phyloP scores from a whole-genome alignment of 2,888 invertebrate species.

The Mythimna pallens region DNA sequence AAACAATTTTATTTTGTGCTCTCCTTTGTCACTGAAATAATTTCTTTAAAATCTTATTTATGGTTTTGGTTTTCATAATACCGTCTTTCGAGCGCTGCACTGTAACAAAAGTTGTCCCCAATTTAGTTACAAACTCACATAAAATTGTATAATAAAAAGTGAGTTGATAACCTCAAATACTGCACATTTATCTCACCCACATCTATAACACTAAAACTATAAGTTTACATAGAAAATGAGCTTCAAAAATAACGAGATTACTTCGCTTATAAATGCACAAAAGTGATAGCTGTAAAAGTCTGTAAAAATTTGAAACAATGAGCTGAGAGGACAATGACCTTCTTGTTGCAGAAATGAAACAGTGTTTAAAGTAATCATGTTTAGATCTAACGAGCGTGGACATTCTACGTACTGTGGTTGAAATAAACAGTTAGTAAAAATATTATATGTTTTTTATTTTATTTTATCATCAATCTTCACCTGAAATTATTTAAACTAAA shows the following conservation, averaged over 20 bases:
- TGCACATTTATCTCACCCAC: conserved; percentile 51
- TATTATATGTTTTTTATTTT: conserved; percentile 70
- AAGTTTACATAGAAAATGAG: conserved; percentile 67
- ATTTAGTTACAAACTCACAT: neutral
- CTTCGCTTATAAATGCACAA: conserved; percentile 66
- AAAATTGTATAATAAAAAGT: neutral
- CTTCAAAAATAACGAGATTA: conserved; percentile 63
- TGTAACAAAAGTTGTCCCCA: neutral
- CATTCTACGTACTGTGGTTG: conserved; percentile 82
- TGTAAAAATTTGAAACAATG: conserved; percentile 60
- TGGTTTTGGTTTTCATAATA: neutral
- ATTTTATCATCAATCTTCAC: conserved; percentile 16
- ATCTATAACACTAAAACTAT: conserved; percentile 59
- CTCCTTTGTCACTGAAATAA: too few species aligned
- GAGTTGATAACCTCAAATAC: conserved; percentile 27
- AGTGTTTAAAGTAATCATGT: conserved; percentile 60
- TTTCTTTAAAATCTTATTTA: too few species aligned
- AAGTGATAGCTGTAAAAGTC: conserved; percentile 54
- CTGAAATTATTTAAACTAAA: too few species aligned
- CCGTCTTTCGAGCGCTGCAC: too few species aligned
- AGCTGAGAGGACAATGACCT: conserved; percentile 44
- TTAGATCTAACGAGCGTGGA: conserved; percentile 71
- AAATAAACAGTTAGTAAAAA: conserved; percentile 88
- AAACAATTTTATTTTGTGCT: too few species aligned
- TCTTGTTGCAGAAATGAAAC: conserved; percentile 22